phyloP scores from a whole-genome alignment of 2,888 invertebrate genomes.

The Lycophotia porphyrea region DNA sequence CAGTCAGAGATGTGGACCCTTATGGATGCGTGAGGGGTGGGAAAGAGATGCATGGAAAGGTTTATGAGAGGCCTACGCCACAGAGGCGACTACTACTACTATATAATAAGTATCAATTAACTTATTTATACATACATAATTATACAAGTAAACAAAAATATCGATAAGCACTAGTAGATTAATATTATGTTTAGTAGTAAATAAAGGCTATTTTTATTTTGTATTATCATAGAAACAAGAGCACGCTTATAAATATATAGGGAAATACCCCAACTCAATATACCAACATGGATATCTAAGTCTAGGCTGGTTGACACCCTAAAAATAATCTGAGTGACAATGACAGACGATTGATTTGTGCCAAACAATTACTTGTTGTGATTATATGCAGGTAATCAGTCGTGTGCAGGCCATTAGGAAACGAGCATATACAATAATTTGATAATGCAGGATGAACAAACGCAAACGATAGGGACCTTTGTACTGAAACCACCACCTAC shows the following conservation, averaged over 20 bases:
- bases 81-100: no score
- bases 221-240: slow-evolving; percentile 10
- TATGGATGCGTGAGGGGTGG: no score
- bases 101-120: no score
- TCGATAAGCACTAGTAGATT: no score
- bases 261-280: slow-evolving; percentile 49
- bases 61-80: no score
- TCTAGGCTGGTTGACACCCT: slow-evolving; percentile 36
- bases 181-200: no score
- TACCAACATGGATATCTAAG: slow-evolving; percentile 20
- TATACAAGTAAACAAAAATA: no score
- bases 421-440: slow-evolving; percentile 41
- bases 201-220: no score
- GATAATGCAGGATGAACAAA: slow-evolving; percentile 43
- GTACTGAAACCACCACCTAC: slow-evolving; percentile 42
- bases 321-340: slow-evolving; percentile 59
- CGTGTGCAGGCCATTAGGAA: slow-evolving; percentile 44
- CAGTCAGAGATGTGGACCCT: no score
- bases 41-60: neutral
- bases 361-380: slow-evolving; percentile 59
- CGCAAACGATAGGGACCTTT: slow-evolving; percentile 40
- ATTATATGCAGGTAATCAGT: slow-evolving; percentile 50
- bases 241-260: slow-evolving; percentile 23
- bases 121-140: no score
- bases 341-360: slow-evolving; percentile 63